Evolutionary conservation across 2,797 vertebrate genomes (phyloP).

Genomic region (Capromys pilorides): DNA sequence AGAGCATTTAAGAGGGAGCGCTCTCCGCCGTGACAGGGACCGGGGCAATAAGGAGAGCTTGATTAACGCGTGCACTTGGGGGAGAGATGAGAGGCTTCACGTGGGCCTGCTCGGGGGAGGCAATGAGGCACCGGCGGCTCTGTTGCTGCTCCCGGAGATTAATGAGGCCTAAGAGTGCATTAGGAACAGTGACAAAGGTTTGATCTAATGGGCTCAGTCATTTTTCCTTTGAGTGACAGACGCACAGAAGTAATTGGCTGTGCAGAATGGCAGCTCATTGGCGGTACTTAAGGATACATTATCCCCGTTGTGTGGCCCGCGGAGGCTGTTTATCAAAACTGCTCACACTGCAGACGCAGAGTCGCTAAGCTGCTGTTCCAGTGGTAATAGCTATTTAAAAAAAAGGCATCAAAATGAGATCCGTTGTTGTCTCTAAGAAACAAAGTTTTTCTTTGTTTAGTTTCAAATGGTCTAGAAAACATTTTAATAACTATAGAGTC

Average conservation of each 20-base stretch:
- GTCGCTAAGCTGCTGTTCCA: constrained; percentile 87
- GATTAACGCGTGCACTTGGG: constrained; percentile 90
- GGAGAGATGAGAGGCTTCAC: constrained; percentile 89
- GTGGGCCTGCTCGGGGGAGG: constrained; percentile 89
- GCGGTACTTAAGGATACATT: constrained; percentile 93
- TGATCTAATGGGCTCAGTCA: constrained; percentile 93
- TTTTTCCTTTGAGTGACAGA: constrained; percentile 94
- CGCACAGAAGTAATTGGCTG: constrained; percentile 92
- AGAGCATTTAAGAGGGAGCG: constrained; percentile 91
- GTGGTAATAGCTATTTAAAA: constrained; percentile 85
- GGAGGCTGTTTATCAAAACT: constrained; percentile 92
- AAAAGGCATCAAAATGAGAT: constrained; percentile 73
- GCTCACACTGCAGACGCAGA: constrained; percentile 89
- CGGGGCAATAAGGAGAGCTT: constrained; percentile 92
- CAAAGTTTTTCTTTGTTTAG: constrained; percentile 86
- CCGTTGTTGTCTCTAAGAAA: constrained; percentile 79
- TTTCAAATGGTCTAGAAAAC: constrained; percentile 73
- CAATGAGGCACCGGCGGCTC: constrained; percentile 87
- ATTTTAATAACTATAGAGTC: constrained; percentile 51
- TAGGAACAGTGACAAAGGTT: constrained; percentile 92
- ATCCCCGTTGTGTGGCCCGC: constrained; percentile 91
- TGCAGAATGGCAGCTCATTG: constrained; percentile 93
- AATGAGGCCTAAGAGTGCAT: constrained; percentile 92
- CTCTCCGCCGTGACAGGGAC: constrained; percentile 89
- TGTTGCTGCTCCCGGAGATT: constrained; percentile 91